Conservation (phyloP, 2,797 vertebrate genomes). For the Coendou prehensilis region DNA sequence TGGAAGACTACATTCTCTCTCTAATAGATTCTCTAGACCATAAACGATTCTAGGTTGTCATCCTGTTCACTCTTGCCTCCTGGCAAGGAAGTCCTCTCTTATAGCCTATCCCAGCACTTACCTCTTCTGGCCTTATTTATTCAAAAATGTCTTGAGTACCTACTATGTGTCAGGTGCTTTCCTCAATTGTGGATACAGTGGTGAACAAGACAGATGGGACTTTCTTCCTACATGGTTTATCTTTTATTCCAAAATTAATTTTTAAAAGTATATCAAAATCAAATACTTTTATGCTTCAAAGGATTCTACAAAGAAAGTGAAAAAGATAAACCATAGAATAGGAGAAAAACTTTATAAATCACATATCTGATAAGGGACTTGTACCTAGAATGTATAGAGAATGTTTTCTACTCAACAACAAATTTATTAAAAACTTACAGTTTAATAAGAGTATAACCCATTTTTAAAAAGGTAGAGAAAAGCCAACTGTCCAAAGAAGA, state of each 20-base stretch:
- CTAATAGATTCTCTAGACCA: conserved; percentile 13
- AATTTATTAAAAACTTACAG: conserved; percentile 3
- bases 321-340: conserved; percentile 21
- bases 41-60: background rate
- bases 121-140: conserved; percentile 3
- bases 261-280: conserved; percentile 47
- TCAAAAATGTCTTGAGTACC: background rate
- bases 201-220: conserved; percentile 7
- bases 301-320: conserved; percentile 2
- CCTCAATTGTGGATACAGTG: background rate
- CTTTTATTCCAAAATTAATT: conserved; percentile 53
- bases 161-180: conserved; percentile 1
- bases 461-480: conserved; percentile 22
- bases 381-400: conserved; percentile 59
- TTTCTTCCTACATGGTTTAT: conserved; percentile 47
- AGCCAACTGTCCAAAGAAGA: conserved; percentile 25
- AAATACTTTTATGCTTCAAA: conserved; percentile 43
- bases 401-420: background rate
- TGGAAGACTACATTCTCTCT: background rate
- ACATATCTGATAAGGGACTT: conserved; percentile 47
- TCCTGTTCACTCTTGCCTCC: background rate
- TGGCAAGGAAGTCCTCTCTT: background rate
- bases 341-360: conserved; percentile 51
- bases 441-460: conserved; percentile 20
- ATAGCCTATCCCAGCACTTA: background rate